Evolutionary conservation across 2,113 vertebrate species (phyloP).

Genomic region (Dolichotis patagonum): DNA sequence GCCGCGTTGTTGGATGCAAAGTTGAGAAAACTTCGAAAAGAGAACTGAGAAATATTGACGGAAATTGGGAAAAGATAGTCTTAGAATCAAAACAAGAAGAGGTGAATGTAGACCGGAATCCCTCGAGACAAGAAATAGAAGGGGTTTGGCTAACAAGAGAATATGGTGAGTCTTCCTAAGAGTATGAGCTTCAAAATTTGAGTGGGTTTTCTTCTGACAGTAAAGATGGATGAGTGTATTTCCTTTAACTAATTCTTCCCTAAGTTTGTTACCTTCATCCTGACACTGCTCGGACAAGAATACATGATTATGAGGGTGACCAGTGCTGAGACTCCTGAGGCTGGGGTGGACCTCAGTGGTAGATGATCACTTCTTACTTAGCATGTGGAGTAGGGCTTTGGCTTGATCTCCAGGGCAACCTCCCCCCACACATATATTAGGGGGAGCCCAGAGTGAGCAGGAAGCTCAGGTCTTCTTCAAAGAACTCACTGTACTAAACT

Average conservation of each 20-base stretch:
- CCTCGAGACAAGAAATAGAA: not conserved
- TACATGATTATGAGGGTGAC: not conserved
- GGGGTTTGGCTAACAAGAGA: not conserved
- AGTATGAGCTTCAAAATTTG: not conserved
- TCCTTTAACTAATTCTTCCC: not conserved
- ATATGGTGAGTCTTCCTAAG: not conserved
- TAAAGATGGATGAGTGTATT: not conserved
- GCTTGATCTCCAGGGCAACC: not conserved
- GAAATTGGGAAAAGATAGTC: not conserved
- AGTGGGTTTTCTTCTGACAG: not conserved
- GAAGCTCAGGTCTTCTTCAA: not conserved
- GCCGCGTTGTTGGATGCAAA: not conserved
- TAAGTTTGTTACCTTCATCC: not conserved
- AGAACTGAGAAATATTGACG: not conserved
- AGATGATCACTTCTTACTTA: not conserved
- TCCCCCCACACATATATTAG: not conserved
- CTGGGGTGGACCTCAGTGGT: not conserved
- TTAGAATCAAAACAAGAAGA: not conserved
- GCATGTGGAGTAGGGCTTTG: not conserved
- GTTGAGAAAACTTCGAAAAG: not conserved
- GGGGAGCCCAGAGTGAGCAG: not conserved
- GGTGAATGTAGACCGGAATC: not conserved
- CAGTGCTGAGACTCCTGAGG: not conserved
- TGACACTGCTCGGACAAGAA: not conserved
- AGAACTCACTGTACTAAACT: not conserved